Evolutionary conservation across 2,888 invertebrate species (phyloP).

Genomic region (Allygus modestus): DNA sequence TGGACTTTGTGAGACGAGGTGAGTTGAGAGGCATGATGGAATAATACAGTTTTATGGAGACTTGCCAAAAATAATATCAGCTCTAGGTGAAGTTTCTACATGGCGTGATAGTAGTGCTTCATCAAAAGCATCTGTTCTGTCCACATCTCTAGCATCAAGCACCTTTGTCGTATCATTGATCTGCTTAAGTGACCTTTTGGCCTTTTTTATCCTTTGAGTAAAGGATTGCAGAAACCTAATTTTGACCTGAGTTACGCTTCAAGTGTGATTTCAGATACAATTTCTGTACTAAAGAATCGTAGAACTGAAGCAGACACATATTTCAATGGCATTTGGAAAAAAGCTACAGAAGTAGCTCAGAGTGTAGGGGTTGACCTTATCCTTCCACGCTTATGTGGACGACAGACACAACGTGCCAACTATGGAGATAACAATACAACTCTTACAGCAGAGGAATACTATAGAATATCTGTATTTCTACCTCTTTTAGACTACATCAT

Average conservation of each 20-base stretch:
- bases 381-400: no score
- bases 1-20: neutral
- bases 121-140: neutral
- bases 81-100: constrained; percentile 1
- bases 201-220: neutral
- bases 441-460: no score
- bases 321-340: neutral
- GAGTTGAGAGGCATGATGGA: constrained; percentile 7
- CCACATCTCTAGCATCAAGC: neutral
- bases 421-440: no score
- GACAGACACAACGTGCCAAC: no score
- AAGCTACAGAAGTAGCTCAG: neutral
- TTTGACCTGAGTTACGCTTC: neutral
- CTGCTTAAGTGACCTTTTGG: neutral
- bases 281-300: neutral
- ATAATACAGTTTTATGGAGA: neutral
- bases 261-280: neutral
- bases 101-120: neutral
- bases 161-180: neutral
- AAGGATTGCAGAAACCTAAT: neutral
- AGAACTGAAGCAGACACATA: neutral
- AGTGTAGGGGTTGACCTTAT: no score
- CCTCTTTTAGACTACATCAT: no score
- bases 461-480: no score
- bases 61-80: neutral